A percentile compares a stretch with the other conserved stretches of the same genome.
phyloP scores from a whole-genome alignment of 2,888 invertebrate species.

The Cheilosia variabilis region DNA sequence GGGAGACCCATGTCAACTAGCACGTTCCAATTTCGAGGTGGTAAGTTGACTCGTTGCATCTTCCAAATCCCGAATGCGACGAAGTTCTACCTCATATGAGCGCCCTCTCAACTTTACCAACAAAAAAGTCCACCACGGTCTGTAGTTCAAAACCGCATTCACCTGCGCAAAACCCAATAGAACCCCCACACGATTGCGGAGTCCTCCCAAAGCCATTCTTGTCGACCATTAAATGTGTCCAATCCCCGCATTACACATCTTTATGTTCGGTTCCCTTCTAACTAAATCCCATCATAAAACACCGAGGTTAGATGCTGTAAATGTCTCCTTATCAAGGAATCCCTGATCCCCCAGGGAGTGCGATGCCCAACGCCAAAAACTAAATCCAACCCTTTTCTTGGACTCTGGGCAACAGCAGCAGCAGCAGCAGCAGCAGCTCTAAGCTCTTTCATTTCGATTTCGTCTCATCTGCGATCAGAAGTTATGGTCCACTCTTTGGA shows the following conservation, averaged over 20 bases:
- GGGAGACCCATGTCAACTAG: too few species aligned
- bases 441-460: conserved; percentile 73
- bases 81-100: too few species aligned
- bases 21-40: too few species aligned
- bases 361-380: conserved; percentile 3
- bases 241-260: conserved; percentile 58
- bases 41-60: too few species aligned
- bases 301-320: conserved; percentile 72
- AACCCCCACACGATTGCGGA: neutral
- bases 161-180: too few species aligned
- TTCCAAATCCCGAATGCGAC: too few species aligned
- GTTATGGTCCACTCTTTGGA: conserved; percentile 82
- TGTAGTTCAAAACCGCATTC: too few species aligned
- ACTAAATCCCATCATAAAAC: conserved; percentile 71
- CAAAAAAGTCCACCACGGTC: too few species aligned
- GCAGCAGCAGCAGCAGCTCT: conserved; percentile 12
- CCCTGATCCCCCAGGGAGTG: conserved; percentile 57
- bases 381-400: conserved; percentile 64
- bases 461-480: conserved; percentile 82
- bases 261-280: conserved; percentile 45
- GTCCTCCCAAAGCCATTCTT: neutral
- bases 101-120: too few species aligned
- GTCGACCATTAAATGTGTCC: conserved; percentile 42
- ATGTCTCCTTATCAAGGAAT: conserved; percentile 64
- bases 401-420: neutral